phyloP scores from a whole-genome alignment of 2,888 invertebrate genomes.

The Melanargia galathea region DNA sequence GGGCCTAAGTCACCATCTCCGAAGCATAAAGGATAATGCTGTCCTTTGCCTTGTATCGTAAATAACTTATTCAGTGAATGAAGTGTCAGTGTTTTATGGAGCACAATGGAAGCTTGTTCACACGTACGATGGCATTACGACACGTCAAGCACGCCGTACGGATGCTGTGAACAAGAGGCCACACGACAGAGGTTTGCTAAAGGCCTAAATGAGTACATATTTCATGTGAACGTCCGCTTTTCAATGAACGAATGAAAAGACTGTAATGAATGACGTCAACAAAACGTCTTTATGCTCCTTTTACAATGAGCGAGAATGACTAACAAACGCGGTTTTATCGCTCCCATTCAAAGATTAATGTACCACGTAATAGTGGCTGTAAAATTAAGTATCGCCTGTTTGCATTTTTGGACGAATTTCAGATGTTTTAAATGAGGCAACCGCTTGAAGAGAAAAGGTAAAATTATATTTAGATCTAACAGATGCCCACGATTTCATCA shows the following conservation, averaged over 20 bases:
- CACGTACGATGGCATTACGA: too few relatives aligned
- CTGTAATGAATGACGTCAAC: constrained; percentile 33
- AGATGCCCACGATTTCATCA: background rate
- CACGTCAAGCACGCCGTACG: too few relatives aligned
- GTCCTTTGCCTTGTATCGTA: constrained; percentile 20
- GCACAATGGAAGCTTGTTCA: too few relatives aligned
- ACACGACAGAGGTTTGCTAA: too few relatives aligned
- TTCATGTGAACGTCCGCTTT: constrained; percentile 10
- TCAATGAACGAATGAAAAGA: constrained; percentile 17
- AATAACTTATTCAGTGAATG: constrained; percentile 24
- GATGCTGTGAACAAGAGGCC: too few relatives aligned
- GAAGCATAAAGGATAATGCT: constrained; percentile 22
- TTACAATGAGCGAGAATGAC: constrained; percentile 29
- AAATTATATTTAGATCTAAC: constrained; percentile 6
- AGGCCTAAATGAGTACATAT: constrained; percentile 8
- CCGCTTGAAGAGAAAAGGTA: background rate
- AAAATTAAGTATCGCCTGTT: constrained; percentile 25
- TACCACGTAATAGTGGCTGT: constrained; percentile 30
- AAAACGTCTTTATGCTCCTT: constrained; percentile 33
- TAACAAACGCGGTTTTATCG: constrained; percentile 34
- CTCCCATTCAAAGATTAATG: constrained; percentile 34
- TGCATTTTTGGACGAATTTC: constrained; percentile 11
- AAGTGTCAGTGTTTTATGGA: too few relatives aligned
- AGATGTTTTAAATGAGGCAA: constrained; percentile 8
- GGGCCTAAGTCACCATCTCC: constrained; percentile 17